A percentile compares a stretch with the other conserved stretches of the same genome.
These are phyloP conservation scores for Telenomus remus DNA, from an alignment of 1,140 invertebrate species.

Conservation along the genomic window DNA sequence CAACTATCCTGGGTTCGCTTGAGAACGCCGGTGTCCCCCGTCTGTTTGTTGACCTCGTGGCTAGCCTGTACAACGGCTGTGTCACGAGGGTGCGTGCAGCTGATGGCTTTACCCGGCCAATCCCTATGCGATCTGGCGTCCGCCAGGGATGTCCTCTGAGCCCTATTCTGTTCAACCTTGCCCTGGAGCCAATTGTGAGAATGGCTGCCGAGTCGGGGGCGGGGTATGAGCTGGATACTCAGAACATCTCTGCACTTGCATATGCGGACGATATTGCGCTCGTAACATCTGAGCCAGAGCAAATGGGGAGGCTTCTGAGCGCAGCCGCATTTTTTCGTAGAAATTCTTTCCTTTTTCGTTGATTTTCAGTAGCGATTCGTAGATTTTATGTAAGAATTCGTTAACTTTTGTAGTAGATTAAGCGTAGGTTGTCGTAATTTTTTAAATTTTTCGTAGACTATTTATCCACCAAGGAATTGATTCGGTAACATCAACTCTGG, in stretches of 20 bases:
- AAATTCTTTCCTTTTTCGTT: too few relatives aligned
- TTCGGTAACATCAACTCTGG: conserved; percentile 10
- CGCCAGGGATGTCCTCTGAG: conserved; percentile 65
- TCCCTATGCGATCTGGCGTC: conserved; percentile 33
- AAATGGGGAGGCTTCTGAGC: conserved; percentile 35
- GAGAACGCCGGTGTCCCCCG: conserved; percentile 14
- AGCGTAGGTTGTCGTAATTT: too few relatives aligned
- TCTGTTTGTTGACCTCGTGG: conserved; percentile 37
- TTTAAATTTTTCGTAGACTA: too few relatives aligned
- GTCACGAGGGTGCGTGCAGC: conserved; percentile 3
- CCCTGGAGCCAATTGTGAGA: conserved; percentile 61
- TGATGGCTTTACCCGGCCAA: conserved; percentile 12
- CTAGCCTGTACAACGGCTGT: conserved; percentile 19
- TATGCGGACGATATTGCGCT: conserved; percentile 63
- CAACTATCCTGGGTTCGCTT: conserved; percentile 44
- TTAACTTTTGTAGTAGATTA: too few relatives aligned
- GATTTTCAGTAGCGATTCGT: too few relatives aligned
- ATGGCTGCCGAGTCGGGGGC: not conserved
- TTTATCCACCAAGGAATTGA: too few relatives aligned
- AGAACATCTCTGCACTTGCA: conserved; percentile 57
- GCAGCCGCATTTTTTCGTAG: too few relatives aligned
- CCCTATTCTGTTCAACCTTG: conserved; percentile 70
- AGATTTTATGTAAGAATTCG: too few relatives aligned
- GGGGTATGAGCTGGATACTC: conserved; percentile 43
- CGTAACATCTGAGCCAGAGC: conserved; percentile 16